Evolutionary conservation across 1,140 invertebrate species (phyloP), one percentile per base, ranked within the genome.

Genomic region (Trichoplusia ni): DNA sequence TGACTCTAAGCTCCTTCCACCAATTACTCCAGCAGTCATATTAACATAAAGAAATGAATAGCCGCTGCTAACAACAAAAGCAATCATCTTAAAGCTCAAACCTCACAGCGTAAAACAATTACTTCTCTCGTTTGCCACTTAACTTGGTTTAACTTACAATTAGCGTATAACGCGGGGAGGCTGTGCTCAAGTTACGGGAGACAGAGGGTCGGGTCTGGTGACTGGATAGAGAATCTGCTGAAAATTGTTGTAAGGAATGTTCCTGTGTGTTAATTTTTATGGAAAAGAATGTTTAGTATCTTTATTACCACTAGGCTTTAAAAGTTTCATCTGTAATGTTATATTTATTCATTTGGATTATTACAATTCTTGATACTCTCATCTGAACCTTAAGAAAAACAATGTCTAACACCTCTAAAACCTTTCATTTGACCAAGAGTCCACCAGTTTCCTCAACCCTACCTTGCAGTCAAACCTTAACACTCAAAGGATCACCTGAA

Each of bases 41-140:
- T 56, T 60, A 65, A 66, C 59, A 64, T 60, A 47, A 64, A 71
- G 56, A 46, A 40, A 13, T 29, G 16, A 42, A 40, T 42, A 40
- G 44, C 37, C 46, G 46, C 16, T 33, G 59, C 66, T 75, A 75
- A 72, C 21, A 37, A 31, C 11, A 61, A 67, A 58, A 53, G 44
- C 67, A 73, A 76, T 64, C 71, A 37, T 70, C 69, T 63, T 67
- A 37, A 56, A 61, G 38, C 31, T 54, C 69, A 69, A 69, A 71
- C 53, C 47, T 51, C 58, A 25, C 40, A 19, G 69, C 60, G 72
- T 80, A 80, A 79, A 81, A 82, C 79, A 82, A 80, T 82, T 78
- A 79, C 69, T 40, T 46, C 54, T 60, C 77, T 78, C 67, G 73
- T 73, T 73, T 65, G 60, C 69, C 67, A 77, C 73, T 75, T 73